phyloP scores from a whole-genome alignment of 1,140 invertebrate genomes.

The Scaptodrosophila lebanonensis region DNA sequence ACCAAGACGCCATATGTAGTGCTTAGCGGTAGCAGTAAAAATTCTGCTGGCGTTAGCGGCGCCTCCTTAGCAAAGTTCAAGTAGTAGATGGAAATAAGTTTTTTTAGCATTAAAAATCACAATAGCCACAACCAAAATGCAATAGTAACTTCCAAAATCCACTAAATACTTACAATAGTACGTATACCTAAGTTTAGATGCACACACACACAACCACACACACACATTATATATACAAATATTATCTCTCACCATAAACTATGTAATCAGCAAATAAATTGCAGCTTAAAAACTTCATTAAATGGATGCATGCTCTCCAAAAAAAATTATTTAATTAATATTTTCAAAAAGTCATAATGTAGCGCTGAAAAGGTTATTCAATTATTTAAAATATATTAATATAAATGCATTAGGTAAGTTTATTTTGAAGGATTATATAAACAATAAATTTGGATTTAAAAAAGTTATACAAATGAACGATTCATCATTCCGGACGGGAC shows the following conservation, averaged over 20 bases:
- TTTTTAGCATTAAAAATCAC: conserved; percentile 6
- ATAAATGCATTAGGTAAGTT: no score
- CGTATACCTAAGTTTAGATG: conserved; percentile 32
- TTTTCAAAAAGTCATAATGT: not conserved
- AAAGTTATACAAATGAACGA: no score
- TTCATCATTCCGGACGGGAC: no score
- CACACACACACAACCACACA: conserved; percentile 1
- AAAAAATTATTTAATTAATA: no score
- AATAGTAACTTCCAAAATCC: conserved; percentile 66
- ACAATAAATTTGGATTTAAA: no score
- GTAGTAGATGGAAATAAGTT: conserved; percentile 28
- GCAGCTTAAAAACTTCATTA: not conserved
- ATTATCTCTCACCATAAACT: no score
- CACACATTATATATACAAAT: no score
- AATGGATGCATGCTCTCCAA: no score
- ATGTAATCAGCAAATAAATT: no score
- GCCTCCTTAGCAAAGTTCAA: conserved; percentile 75
- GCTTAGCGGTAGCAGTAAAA: conserved; percentile 90
- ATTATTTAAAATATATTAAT: no score
- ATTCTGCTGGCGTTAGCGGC: conserved; percentile 40
- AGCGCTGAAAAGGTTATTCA: no score
- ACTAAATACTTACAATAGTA: conserved; percentile 31
- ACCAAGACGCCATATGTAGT: conserved; percentile 96
- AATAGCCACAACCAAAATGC: conserved; percentile 60
- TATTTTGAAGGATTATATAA: no score